Evolutionary conservation across 1,140 invertebrate species (phyloP), one percentile per base, ranked within the genome.

Genomic region (Linepithema humile): DNA sequence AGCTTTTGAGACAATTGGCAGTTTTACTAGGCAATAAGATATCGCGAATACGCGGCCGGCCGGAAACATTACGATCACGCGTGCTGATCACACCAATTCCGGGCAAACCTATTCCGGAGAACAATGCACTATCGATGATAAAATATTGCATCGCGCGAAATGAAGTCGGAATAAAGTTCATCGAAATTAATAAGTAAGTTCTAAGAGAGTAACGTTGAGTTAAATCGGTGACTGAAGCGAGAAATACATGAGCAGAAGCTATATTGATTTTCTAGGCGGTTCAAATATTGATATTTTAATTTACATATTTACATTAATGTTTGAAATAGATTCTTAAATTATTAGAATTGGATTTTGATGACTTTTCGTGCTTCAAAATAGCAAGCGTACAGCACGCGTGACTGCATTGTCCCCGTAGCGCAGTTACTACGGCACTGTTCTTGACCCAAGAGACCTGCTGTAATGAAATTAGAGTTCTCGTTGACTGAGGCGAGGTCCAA

Each of bases 1-100:
- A 91, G 93, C 93, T 93, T 94, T 94, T 92, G 92, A 93, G 92
- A 93, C 92, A 93, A 94, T 93, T 93, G 92, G 89, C 91, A 92
- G 92, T 94, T 93, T 92, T 92, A 91, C 84, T 92, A 87, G 86
- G 90, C 91, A 92, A 92, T 93, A 90, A 91, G 90, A 87, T 89
- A 80, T 82, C 86, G 88, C 53, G 72, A 43, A 55, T 67, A 72
- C 55, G 50, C 40, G 50, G 32, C 15, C 23, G 15, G 26, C 15
- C n/a, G 40, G 53, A 50, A 62, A 35, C 38, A 55, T 87, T 80
- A 74, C 83, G 86, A 89, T 85, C 67, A 75, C 59, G 60, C 80
- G 83, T 80, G 69, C 55, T 73, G 29, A 85, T 75, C 84, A 57
- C 69, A 45, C 40, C 72, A 72, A 78, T 78, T 67, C 48, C 45